Evolutionary conservation across 1,140 invertebrate genomes (phyloP).

Genomic region (Epicauta chinensis): DNA sequence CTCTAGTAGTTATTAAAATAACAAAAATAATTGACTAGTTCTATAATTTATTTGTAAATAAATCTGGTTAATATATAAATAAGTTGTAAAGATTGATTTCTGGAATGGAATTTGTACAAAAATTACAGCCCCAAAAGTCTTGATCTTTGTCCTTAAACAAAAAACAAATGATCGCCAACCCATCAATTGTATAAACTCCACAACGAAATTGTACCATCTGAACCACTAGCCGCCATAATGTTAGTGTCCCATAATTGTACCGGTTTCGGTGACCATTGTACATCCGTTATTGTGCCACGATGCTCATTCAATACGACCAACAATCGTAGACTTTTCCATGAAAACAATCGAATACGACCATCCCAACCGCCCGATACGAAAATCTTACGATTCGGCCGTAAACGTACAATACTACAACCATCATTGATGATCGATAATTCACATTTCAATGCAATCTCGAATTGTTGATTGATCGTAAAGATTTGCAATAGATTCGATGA

Average conservation of each 20-base stretch:
- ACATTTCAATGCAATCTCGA: slow-evolving; percentile 51
- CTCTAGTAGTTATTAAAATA: too few relatives aligned
- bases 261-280: slow-evolving; percentile 55
- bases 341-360: slow-evolving; percentile 66
- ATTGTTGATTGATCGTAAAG: slow-evolving; percentile 50
- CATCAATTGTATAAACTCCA: slow-evolving; percentile 65
- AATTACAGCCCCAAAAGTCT: too few relatives aligned
- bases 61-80: too few relatives aligned
- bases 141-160: too few relatives aligned
- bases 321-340: slow-evolving; percentile 67
- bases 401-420: slow-evolving; percentile 62
- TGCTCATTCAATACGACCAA: slow-evolving; percentile 69
- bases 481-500: slow-evolving; percentile 54
- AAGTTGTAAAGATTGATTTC: too few relatives aligned
- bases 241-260: slow-evolving; percentile 59
- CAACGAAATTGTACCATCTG: slow-evolving; percentile 63
- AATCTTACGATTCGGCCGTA: slow-evolving; percentile 66
- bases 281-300: slow-evolving; percentile 57
- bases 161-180: too few relatives aligned
- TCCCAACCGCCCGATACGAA: slow-evolving; percentile 73
- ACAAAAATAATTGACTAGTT: too few relatives aligned
- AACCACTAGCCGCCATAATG: slow-evolving; percentile 65
- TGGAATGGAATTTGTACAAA: too few relatives aligned
- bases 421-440: slow-evolving; percentile 60
- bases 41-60: too few relatives aligned